Conservation (phyloP, 2,888 invertebrate species). For the Helicoverpa assulta region DNA sequence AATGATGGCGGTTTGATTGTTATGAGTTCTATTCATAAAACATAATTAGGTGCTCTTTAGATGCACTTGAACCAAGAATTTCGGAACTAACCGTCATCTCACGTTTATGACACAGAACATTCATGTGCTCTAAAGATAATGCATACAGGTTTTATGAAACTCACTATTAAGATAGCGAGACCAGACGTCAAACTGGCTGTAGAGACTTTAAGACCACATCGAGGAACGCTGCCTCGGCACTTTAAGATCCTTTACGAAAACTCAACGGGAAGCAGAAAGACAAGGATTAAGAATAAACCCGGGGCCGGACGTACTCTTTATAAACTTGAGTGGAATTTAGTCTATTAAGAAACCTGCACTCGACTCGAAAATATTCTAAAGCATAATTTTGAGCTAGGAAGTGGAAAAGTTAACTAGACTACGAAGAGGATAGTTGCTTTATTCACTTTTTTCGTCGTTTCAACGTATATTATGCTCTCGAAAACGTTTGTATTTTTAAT, state of each 20-base stretch:
- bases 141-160: conserved; percentile 3
- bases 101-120: neutral
- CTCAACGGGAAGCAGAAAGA: conserved; percentile 34
- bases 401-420: conserved; percentile 23
- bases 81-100: neutral
- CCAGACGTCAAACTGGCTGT: conserved; percentile 18
- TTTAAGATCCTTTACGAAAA: conserved; percentile 41
- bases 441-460: conserved; percentile 1
- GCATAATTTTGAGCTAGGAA: conserved; percentile 16
- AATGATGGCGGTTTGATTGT: neutral
- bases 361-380: conserved; percentile 33
- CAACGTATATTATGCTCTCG: conserved; percentile 10
- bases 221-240: conserved; percentile 26
- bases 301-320: conserved; percentile 34
- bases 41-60: no score
- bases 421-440: conserved; percentile 5
- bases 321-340: conserved; percentile 42
- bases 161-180: conserved; percentile 11
- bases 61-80: no score
- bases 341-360: conserved; percentile 44
- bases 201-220: conserved; percentile 30
- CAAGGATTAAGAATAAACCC: conserved; percentile 53
- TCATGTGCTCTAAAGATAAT: neutral
- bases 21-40: no score
- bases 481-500: conserved; percentile 45